A percentile compares a stretch with the other conserved stretches of the same genome.
Conservation (phyloP, 2,113 vertebrate genomes). For the Speoplatyrhinus poulsoni region DNA sequence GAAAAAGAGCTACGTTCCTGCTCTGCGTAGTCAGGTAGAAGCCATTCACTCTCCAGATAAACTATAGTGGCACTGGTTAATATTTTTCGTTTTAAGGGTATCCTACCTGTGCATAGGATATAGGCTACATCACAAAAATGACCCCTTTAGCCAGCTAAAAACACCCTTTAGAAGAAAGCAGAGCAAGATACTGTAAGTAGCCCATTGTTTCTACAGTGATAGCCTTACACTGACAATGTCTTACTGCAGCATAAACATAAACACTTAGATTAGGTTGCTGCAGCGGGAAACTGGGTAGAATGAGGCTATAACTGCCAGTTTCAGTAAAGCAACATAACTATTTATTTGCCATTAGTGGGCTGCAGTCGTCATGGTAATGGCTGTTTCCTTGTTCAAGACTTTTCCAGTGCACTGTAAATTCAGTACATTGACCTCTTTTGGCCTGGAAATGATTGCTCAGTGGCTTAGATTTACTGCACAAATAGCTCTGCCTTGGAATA, state of each 20-base stretch:
- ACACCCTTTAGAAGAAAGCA: not conserved
- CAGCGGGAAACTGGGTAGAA: not conserved
- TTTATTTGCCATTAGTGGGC: not conserved
- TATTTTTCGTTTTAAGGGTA: slow-evolving; percentile 3
- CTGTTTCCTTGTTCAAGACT: not conserved
- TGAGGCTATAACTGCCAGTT: not conserved
- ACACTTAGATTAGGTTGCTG: not conserved
- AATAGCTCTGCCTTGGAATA: not conserved
- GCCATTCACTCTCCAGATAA: slow-evolving; percentile 4
- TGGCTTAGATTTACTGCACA: not conserved
- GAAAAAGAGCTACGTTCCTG: no score
- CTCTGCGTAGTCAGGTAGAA: not conserved
- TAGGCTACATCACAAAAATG: slow-evolving; percentile 9
- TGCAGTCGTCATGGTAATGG: not conserved
- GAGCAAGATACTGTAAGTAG: not conserved
- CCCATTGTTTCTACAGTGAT: slow-evolving; percentile 9
- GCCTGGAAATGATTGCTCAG: not conserved
- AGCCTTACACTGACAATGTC: slow-evolving; percentile 4
- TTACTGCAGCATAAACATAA: slow-evolving; percentile 15
- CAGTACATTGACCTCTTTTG: not conserved
- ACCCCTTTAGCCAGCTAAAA: slow-evolving; percentile 7
- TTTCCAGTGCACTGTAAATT: slow-evolving; percentile 1
- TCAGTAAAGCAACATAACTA: not conserved
- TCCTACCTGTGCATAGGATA: slow-evolving; percentile 23
- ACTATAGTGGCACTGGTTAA: slow-evolving; percentile 18